Base-by-base conservation (phyloP, 2,797 vertebrate genomes). In the Gymnothorax javanicus region DNA sequence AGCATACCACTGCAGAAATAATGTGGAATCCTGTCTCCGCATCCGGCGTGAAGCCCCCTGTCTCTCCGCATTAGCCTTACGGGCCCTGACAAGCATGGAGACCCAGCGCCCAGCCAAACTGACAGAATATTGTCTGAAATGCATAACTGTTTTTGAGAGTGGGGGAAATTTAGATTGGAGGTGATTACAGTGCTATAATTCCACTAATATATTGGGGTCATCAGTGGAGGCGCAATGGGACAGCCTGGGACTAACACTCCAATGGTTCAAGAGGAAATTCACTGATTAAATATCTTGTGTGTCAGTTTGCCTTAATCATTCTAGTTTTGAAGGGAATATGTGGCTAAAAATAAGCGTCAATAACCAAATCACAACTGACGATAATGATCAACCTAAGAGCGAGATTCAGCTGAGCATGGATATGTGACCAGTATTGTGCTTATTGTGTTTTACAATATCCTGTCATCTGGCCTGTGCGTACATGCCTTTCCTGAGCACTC, bases 291-390 rank as follows among this genome's bases (percentile, higher is more conserved):
- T 27, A 12, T 82, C 59, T 52, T 50, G n/a, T 50, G n/a, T 6
- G 73, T 62, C 85, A 50, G 58, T 17, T 79, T 17, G 27, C 50
- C 23, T 64, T 92, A 94, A 95, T 94, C 94, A 95, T 93, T 95
- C 90, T 89, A 83, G 88, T 91, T 33, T 71, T 81, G 87, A 90
- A 85, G 52, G 87, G 89, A 89, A 93, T 93, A 92, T 91, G 89
- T 90, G 92, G 52, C 15, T 59, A 62, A n/a, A 25, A 86, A 64
- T 62, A 62, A 62, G 62, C 58, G 52, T 4, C 7, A 59, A 77
- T 50, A 60, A 25, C 59, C 17, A n/a, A 20, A 25, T 9, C 57
- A 50, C 58, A 43, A 15, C 58, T 2, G 33, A 54, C 50, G n/a
- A 54, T 52, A 79, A 23, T 8, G 23, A 79, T 79, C 23, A 50